phyloP scores from a whole-genome alignment of 2,797 vertebrate genomes.

The Mastacembelus armatus region DNA sequence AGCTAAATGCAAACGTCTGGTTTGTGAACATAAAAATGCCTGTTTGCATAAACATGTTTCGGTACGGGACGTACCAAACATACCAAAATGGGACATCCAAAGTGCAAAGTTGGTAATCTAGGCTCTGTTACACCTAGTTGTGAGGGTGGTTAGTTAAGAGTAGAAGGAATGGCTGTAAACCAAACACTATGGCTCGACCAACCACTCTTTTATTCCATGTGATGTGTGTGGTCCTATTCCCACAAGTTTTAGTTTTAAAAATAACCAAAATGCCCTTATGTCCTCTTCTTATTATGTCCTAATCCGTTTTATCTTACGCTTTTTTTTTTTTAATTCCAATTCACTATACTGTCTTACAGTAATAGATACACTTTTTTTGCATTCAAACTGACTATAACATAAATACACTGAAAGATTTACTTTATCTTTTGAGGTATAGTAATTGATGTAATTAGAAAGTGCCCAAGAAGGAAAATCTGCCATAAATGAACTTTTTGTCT shows the following conservation, averaged over 20 bases:
- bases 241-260: conserved; percentile 31
- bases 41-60: too few relatives aligned
- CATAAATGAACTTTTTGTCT: conserved; percentile 61
- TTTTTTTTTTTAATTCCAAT: conserved; percentile 1
- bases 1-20: not conserved
- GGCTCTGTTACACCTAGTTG: not conserved
- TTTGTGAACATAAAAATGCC: not conserved
- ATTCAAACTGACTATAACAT: conserved; percentile 38
- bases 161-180: conserved; percentile 49
- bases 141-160: conserved; percentile 6
- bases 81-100: too few relatives aligned
- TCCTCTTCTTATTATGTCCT: conserved; percentile 3
- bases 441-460: conserved; percentile 47
- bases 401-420: not conserved
- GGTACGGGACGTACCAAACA: too few relatives aligned
- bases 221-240: conserved; percentile 9
- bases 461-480: conserved; percentile 68
- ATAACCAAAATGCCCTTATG: conserved; percentile 1
- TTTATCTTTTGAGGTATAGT: conserved; percentile 18
- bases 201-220: conserved; percentile 35
- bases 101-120: not conserved
- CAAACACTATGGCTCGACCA: conserved; percentile 49
- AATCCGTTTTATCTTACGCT: too few relatives aligned
- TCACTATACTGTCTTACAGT: conserved; percentile 3
- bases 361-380: conserved; percentile 32